Evolutionary conservation across 2,888 invertebrate species (phyloP), one percentile per base, ranked within the genome.

Genomic region (Eristalis arbustorum): DNA sequence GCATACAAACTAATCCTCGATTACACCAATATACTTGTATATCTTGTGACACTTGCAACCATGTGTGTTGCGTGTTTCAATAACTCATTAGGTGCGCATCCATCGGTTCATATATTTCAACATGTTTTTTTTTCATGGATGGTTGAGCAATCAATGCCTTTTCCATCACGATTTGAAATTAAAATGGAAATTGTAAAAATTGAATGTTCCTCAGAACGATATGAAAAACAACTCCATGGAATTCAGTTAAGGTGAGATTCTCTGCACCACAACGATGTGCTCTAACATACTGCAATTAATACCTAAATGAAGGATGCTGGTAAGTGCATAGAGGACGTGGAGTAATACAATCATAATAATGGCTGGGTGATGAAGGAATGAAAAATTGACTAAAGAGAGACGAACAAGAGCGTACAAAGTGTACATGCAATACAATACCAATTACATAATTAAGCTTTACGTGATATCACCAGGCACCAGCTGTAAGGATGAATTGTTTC

Each of bases 261-360:
- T 40, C 66, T 66, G 14, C 25, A 40, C 67, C 75, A 67, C 75
- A 67, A 42, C 40, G 67, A 57, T 13, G 13, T 61, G 61, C 18
- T 31, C 57, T 42, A 8, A 25, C 59, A 75, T 61, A 42, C 42
- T 59, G 66, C 66, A 75, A 75, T 75, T 75, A 75, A 59, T 40
- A 42, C 40, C 66, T 66, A 40, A 75, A 75, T 75, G 66, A 40
- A 31, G 66, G 3, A 56, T 56, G 63, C 34, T 63, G 63, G 42
- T 28, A 18, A 25, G 6, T 37, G 49, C 6, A 18, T 49, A 10
- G 31, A 31, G 49, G n/a, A 18, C 49, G 49, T 49, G 18, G 13
- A 62, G 25, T 62, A 62, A 22, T 25, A 61, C 63, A 23, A 22
- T 34, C 6, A 49, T 13, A 28, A 13, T 25, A 23, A 59, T 34